These are phyloP conservation scores for Psilopsiagon aymara DNA, from an alignment of 2,113 vertebrate genomes.

Conservation along the genomic window DNA sequence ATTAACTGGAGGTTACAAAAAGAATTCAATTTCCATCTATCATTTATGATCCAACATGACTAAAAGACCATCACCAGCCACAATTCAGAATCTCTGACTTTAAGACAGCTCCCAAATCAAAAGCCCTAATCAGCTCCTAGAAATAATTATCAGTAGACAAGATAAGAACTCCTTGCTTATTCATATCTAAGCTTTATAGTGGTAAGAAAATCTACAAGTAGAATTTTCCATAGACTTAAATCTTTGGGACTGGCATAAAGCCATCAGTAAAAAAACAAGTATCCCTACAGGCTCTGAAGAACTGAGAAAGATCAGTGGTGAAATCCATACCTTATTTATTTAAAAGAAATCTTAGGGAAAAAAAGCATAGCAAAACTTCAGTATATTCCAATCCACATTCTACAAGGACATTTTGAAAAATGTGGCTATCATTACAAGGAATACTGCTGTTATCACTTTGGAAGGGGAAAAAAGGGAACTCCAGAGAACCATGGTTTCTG, in stretches of 20 bases:
- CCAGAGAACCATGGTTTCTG: background rate
- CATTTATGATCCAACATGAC: background rate
- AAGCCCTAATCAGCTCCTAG: background rate
- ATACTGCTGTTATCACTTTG: background rate
- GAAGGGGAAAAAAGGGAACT: background rate
- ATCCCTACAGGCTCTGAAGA: background rate
- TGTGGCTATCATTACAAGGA: background rate
- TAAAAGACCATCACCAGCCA: background rate
- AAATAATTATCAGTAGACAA: background rate
- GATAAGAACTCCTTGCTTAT: background rate
- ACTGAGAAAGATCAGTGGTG: background rate
- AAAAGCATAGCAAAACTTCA: background rate
- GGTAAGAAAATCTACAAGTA: background rate
- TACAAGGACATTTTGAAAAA: slow-evolving; percentile 1
- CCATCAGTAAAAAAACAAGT: background rate
- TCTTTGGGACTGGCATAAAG: background rate
- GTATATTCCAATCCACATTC: background rate
- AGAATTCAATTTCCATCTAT: background rate
- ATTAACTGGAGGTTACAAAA: background rate
- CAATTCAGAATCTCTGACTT: background rate
- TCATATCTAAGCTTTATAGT: background rate
- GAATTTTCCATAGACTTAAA: background rate
- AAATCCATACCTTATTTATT: background rate
- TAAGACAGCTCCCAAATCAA: background rate
- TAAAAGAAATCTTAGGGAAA: background rate